Evolutionary conservation across 2,113 vertebrate genomes (phyloP).

Genomic region (Australoheros scitulus): DNA sequence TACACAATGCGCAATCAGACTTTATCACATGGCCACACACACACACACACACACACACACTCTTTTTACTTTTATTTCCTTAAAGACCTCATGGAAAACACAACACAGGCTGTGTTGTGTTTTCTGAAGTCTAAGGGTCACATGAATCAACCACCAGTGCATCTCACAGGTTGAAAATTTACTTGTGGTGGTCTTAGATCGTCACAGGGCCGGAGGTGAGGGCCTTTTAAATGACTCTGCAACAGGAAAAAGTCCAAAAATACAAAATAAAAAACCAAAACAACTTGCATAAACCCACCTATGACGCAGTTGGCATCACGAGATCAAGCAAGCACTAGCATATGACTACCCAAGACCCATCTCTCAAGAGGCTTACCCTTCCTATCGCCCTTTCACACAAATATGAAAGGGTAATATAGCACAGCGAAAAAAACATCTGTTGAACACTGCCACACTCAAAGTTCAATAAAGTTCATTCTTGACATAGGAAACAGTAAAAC

Average conservation of each 20-base stretch:
- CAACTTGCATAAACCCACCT: background rate
- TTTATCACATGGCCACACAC: constrained; percentile 26
- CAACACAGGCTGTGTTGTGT: constrained; percentile 33
- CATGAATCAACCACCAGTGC: constrained; percentile 32
- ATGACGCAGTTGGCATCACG: constrained; percentile 39
- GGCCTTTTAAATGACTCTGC: background rate
- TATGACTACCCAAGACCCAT: constrained; percentile 27
- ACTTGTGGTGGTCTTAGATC: constrained; percentile 8
- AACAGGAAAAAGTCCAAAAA: background rate
- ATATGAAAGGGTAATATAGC: constrained; percentile 9
- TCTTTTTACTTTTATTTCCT: constrained; percentile 30
- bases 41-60: constrained; percentile 7
- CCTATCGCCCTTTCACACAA: background rate
- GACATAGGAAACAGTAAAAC: background rate
- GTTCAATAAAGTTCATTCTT: background rate
- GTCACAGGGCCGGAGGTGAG: background rate
- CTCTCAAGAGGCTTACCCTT: background rate
- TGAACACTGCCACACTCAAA: background rate
- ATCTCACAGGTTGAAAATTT: background rate
- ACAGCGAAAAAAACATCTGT: constrained; percentile 24
- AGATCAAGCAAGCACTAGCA: constrained; percentile 14
- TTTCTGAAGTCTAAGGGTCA: constrained; percentile 40
- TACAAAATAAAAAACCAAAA: fast-evolving
- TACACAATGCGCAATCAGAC: background rate
- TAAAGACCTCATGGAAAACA: constrained; percentile 26